Evolutionary conservation across 2,797 vertebrate species (phyloP), one percentile per base, ranked within the genome.

Genomic region (Eupleurogrammus muticus): DNA sequence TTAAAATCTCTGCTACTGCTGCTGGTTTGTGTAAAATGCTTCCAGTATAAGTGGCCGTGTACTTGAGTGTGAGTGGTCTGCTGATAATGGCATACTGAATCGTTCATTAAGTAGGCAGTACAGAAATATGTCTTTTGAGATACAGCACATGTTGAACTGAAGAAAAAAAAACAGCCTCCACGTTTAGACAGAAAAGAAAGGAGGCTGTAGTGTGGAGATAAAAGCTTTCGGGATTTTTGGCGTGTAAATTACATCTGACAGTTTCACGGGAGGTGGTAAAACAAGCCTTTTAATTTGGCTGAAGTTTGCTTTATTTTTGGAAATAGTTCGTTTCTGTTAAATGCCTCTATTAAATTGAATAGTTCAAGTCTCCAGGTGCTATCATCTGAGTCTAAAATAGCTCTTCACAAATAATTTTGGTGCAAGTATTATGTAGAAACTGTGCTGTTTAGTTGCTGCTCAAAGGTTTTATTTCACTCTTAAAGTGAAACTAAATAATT

Each of bases 401-500:
- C 42, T 17, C 14, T 70, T 73, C 3, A 80, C 53, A 55, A 66
- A 73, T 32, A 62, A 36, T 70, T 52, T 56, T 21, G 12, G 40
- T 11, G 23, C 17, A 17, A 59, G 9, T 48, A 38, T 55, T 75
- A 46, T 54, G 23, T 19, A 21, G 60, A 46, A 53, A 56, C 54
- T 19, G 44, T 48, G 57, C 36, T 46, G 48, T 72, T 51, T 65
- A 55, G 58, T 35, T 55, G 17, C 23, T n/a, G 28, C 66, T 66
- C 55, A 59, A 56, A 47, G 32, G 13, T 23, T 58, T 14, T 28
- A 0, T 36, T 50, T 8, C 5, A 35, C 54, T 77, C 46, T 71
- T 58, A 66, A 71, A 24, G 75, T 50, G 78, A 63, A 61, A 36
- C 74, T 64, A 77, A 81, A 57, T 53, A 66, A 67, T 76, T 75